Evolutionary conservation across 2,797 vertebrate genomes (phyloP).

Genomic region (Glyptemys insculpta): DNA sequence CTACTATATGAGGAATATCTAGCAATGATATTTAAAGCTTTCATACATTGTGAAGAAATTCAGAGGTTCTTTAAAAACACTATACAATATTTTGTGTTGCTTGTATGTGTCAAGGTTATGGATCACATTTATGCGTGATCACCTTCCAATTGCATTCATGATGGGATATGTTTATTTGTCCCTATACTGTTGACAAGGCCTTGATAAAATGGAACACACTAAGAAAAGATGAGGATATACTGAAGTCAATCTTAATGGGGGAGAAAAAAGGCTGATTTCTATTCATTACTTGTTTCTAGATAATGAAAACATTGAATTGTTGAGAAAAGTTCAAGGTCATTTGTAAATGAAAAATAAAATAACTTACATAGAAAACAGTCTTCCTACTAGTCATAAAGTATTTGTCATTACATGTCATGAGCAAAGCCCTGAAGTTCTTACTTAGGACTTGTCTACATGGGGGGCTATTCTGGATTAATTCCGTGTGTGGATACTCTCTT

Average conservation of each 20-base stretch:
- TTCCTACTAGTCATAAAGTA: background rate
- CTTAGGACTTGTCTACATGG: background rate
- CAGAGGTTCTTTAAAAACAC: background rate
- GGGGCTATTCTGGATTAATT: background rate
- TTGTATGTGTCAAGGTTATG: background rate
- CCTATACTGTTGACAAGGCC: background rate
- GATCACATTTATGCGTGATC: background rate
- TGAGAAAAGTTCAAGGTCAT: conserved; percentile 40
- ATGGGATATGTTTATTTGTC: background rate
- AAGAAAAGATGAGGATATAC: conserved; percentile 16
- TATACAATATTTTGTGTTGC: background rate
- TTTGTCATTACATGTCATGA: background rate
- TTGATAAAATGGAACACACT: background rate
- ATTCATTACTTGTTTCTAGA: conserved; percentile 36
- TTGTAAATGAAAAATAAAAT: conserved; percentile 37
- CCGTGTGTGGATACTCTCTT: background rate
- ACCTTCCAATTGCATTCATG: background rate
- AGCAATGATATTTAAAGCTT: background rate
- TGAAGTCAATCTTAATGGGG: background rate
- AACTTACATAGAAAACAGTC: background rate
- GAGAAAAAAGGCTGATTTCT: background rate
- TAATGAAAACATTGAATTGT: conserved; percentile 8
- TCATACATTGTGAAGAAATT: background rate
- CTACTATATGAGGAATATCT: background rate
- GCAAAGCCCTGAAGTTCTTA: background rate